phyloP scores from a whole-genome alignment of 2,113 vertebrate species.

The Sterna hirundo region DNA sequence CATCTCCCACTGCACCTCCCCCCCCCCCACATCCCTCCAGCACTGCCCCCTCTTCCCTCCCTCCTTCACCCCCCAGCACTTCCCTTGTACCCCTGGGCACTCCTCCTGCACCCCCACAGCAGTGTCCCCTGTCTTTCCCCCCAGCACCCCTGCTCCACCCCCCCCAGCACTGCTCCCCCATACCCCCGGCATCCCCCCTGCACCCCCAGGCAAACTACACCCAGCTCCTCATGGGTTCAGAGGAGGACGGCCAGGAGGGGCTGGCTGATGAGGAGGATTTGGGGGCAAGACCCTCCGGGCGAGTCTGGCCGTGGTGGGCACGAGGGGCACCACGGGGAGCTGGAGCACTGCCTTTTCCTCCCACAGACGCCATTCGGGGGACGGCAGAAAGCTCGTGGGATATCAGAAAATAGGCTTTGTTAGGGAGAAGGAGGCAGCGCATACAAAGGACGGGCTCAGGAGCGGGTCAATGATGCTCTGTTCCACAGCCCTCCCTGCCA shows the following conservation, averaged over 20 bases:
- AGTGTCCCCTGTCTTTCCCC: neutral
- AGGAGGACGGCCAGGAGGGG: neutral
- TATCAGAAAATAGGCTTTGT: neutral
- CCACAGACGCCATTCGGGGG: neutral
- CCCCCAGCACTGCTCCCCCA: no score
- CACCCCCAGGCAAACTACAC: neutral
- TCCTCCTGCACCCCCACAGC: no score
- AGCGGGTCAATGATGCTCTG: neutral
- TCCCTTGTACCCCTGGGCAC: no score
- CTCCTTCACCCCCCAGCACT: neutral
- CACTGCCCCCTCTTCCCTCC: neutral
- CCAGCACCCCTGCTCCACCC: neutral
- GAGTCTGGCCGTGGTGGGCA: neutral
- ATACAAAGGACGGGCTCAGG: neutral
- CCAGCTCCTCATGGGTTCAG: neutral
- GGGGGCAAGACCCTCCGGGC: neutral
- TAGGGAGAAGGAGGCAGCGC: neutral
- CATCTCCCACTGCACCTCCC: neutral
- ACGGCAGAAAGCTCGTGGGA: neutral
- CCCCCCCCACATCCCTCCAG: neutral
- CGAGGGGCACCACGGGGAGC: accelerated
- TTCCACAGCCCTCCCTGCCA: neutral
- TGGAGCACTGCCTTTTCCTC: neutral
- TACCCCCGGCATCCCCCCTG: neutral
- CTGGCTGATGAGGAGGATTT: neutral